Evolutionary conservation across 2,113 vertebrate species (phyloP).

Genomic region (Eidolon helvum): DNA sequence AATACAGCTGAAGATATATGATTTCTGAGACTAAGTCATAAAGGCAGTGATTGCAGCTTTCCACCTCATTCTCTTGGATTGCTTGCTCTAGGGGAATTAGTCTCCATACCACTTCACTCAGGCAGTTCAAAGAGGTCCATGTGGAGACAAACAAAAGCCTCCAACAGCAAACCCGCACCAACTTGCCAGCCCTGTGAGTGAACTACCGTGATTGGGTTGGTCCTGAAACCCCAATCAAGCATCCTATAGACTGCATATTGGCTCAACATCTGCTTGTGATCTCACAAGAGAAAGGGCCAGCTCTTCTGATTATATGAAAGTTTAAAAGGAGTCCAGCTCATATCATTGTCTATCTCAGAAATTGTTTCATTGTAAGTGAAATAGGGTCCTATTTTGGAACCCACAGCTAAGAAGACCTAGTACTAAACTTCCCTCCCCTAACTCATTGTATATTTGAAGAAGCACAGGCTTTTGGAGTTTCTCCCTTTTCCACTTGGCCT

Average conservation of each 20-base stretch:
- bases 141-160: neutral
- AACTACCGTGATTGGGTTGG: neutral
- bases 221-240: neutral
- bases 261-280: neutral
- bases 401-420: neutral
- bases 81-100: neutral
- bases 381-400: neutral
- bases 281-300: neutral
- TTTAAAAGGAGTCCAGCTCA: neutral
- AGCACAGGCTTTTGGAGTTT: neutral
- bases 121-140: neutral
- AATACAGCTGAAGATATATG: neutral
- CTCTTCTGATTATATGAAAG: neutral
- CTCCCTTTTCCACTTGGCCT: neutral
- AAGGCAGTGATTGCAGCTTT: neutral
- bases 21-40: conserved; percentile 28
- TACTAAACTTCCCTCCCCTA: neutral
- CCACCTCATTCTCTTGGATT: neutral
- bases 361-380: neutral
- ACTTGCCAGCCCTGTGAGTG: neutral
- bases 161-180: neutral
- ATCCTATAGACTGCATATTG: neutral
- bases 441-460: neutral
- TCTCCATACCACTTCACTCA: neutral
- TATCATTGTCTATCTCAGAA: neutral